These are phyloP conservation scores for Leptinotarsa lineolata DNA, from an alignment of 1,140 invertebrate species.

Conservation along the genomic window DNA sequence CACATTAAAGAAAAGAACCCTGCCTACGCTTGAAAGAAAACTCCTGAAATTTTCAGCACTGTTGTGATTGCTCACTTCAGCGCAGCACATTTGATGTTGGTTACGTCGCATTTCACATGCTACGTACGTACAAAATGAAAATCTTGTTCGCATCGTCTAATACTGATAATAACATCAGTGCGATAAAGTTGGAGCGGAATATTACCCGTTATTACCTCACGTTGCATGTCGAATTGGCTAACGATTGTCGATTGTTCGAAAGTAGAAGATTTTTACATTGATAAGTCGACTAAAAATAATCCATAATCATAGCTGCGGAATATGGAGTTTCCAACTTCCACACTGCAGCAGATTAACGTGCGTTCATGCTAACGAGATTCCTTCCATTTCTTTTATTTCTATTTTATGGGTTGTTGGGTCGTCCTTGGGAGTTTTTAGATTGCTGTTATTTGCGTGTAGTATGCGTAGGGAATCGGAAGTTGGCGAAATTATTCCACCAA, in stretches of 20 bases:
- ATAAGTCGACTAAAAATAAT: conserved; percentile 6
- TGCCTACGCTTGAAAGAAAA: no score
- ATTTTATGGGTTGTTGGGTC: no score
- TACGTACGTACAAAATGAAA: background rate
- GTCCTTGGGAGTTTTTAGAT: no score
- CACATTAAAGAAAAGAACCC: no score
- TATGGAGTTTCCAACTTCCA: background rate
- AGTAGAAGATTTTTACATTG: conserved; percentile 1
- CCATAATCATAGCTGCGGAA: background rate
- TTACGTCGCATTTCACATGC: background rate
- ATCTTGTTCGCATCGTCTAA: background rate
- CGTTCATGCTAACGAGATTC: conserved; percentile 1
- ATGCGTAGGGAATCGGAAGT: no score
- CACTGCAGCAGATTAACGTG: background rate
- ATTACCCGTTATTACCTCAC: conserved; percentile 6
- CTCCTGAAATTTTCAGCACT: no score
- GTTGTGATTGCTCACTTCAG: no score
- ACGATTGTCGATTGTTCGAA: background rate
- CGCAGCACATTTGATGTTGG: background rate
- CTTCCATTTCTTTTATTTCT: no score
- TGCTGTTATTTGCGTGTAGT: no score
- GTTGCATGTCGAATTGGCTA: background rate
- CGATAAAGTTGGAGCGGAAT: background rate
- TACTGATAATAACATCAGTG: conserved; percentile 6
- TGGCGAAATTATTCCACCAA: no score